Evolutionary conservation across 2,113 vertebrate species (phyloP).

Genomic region (Phaethon lepturus): DNA sequence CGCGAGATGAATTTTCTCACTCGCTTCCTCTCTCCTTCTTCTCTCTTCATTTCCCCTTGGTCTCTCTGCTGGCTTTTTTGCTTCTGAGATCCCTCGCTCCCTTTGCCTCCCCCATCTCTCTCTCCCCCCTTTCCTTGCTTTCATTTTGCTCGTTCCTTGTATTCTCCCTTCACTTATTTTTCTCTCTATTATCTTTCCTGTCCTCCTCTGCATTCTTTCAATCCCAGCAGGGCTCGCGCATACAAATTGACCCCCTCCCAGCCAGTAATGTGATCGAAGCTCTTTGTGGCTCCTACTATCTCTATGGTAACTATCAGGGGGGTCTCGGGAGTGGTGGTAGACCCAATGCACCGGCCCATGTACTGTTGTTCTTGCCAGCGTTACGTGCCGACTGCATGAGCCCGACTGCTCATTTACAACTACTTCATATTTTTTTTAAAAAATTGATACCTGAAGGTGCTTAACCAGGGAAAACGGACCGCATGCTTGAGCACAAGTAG

Average conservation of each 20-base stretch:
- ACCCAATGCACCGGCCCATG: slow-evolving; percentile 32
- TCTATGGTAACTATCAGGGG: slow-evolving; percentile 78
- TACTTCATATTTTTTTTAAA: background rate
- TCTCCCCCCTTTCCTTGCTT: background rate
- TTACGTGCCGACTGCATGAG: background rate
- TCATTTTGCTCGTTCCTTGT: slow-evolving; percentile 24
- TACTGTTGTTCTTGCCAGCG: slow-evolving; percentile 13
- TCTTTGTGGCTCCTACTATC: slow-evolving; percentile 74
- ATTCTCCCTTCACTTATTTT: slow-evolving; percentile 55
- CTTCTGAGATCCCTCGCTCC: background rate
- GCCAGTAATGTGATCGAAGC: slow-evolving; percentile 70
- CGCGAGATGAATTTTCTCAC: slow-evolving; percentile 43
- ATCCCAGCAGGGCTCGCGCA: slow-evolving; percentile 74
- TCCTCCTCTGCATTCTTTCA: slow-evolving; percentile 75
- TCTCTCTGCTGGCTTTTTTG: background rate
- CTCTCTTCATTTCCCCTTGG: background rate
- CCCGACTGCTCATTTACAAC: slow-evolving; percentile 39
- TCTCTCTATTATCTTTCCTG: slow-evolving; percentile 61
- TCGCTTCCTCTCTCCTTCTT: background rate
- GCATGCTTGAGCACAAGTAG: rapidly evolving
- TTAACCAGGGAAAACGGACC: rapidly evolving
- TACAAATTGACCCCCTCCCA: slow-evolving; percentile 78
- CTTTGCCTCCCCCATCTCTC: background rate
- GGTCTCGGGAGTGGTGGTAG: slow-evolving; percentile 44
- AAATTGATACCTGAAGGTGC: background rate